Evolutionary conservation across 1,140 invertebrate genomes (phyloP), one percentile per base, ranked within the genome.

Genomic region (Zeugodacus cucurbitae): DNA sequence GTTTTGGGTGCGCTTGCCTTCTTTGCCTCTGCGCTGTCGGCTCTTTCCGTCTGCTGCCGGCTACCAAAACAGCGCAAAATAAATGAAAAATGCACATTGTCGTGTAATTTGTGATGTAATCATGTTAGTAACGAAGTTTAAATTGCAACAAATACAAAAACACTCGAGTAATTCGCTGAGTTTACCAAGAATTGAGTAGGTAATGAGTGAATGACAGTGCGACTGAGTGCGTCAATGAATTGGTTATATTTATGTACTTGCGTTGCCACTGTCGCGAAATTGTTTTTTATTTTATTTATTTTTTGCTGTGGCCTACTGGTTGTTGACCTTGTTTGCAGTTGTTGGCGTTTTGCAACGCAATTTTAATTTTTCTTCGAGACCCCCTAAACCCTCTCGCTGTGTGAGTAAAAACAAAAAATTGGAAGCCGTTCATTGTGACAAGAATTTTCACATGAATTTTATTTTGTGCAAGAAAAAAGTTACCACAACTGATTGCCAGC

Each of bases 391-490:
- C 17, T 26, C 41, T 26, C 41, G 34, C 20, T 26, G 32, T 26
- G 32, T 48, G 22, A 74, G 26, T 29, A 8, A 10, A n/a, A 44
- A n/a, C 41, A 7, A 54, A 20, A 82, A 67, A 34, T 74, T 22
- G 17, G 32, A 37, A 32, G 10, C 32, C 17, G 34, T 41, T 74
- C 4, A 37, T 74, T 82, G 41, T 82, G 37, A 82, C 41, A 48
- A 82, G 74, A 82, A 82, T 82, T 82, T 82, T 82, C 74, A 41
- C 74, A 41, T 82, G 74, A 22, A 82, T 82, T 82, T 82, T 48
- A 54, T 82, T 82, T 78, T 82, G 4, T 48, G 34, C 14, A 54
- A 34, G 11, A 34, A 67, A 67, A 74, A 74, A 74, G 6, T 37
- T 32, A 8, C 67, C 67, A 74, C 67, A 32, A 74, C 22, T 82